Base-by-base conservation (phyloP, 2,797 vertebrate species). In the Micrastur ruficollis region DNA sequence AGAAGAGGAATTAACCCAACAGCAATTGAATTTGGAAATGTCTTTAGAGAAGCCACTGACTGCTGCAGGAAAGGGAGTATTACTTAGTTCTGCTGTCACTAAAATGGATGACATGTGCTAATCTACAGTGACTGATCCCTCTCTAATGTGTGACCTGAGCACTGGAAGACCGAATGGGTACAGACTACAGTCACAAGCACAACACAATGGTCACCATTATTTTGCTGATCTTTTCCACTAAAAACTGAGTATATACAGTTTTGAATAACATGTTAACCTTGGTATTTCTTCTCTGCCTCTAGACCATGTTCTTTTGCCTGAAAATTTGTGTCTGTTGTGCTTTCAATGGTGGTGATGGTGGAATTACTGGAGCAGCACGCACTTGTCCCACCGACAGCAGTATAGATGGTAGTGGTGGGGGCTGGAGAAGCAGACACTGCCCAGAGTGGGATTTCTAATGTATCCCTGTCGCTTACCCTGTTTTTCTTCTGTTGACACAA, bases 11-110 rank as follows among this genome's bases (percentile, higher is more conserved):
- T 96, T 96, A 96, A 96, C 86, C 89, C 87, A 96, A 78, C 47
- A 46, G 56, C 92, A 97, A 96, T 93, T 97, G 94, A 94, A 96
- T 97, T 97, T 97, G 86, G 86, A 95, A 96, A 97, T 73, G 81
- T 93, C 92, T 97, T 97, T 97, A 96, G 86, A 97, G 93, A 91
- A 97, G 93, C 90, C 93, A 96, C 89, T 0, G 21, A 93, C 93
- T 91, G 74, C 86, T 93, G 89, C 72, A 94, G 81, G 79, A 92
- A 83, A 93, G 84, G 89, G 84, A 97, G 86, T 91, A 94, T 96
- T 91, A 93, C 92, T 95, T 90, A 90, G 93, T 66, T 88, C 79
- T 83, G 72, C 93, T 96, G 93, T 94, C 96, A 95, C 72, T 94
- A 73, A 91, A 95, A 96, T 94, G 84, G 95, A 96, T 93, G 92